Base-by-base conservation (phyloP, 2,797 vertebrate species). In the Galaxias olidus region DNA sequence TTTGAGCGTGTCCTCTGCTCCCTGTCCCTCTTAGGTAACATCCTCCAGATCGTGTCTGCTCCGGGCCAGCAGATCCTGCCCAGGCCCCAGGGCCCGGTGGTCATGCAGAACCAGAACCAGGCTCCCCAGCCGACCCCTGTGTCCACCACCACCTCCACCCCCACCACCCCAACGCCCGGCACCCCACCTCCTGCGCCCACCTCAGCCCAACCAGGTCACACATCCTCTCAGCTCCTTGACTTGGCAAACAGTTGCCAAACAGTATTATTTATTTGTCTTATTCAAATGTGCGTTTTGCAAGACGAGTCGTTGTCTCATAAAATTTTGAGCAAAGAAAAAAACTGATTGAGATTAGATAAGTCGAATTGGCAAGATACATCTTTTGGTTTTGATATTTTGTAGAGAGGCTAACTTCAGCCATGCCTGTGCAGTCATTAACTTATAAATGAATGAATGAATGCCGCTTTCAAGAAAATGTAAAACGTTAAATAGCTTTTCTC, bases 1-100 rank as follows among this genome's bases (percentile, higher is more conserved):
- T 30, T 30, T 30, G 30, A 57, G 63, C 45, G 44, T 30, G 60
- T 48, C 43, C 48, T 61, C 55, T 80, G 14, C 59, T 63, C 18
- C 30, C 30, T 30, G n/a, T n/a, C n/a, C n/a, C 30, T 82, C 67
- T 66, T 85, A 99, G 98, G 98, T 60, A 99, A 98, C 62, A 98
- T 99, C 65, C 94, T 99, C 55, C 98, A 99, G 86, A 99, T 99
- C 10, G 96, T 99, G 66, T 96, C 97, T 0, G 95, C 96, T 47
- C 96, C 97, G 0, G 97, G 97, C 17, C 96, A 97, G 84, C 93
- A 93, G 70, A 94, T 98, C 71, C 91, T 97, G 30, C 30, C 30
- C 64, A 88, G 96, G 54, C 94, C 96, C 1, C 95, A 93, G 42
- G 92, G 94, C 20, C 92, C 95, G 0, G 90, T 98, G 89, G 94